These are phyloP conservation scores for Panagrolaimus sp. DNA, from an alignment of 1,140 invertebrate species.

Conservation along the genomic window DNA sequence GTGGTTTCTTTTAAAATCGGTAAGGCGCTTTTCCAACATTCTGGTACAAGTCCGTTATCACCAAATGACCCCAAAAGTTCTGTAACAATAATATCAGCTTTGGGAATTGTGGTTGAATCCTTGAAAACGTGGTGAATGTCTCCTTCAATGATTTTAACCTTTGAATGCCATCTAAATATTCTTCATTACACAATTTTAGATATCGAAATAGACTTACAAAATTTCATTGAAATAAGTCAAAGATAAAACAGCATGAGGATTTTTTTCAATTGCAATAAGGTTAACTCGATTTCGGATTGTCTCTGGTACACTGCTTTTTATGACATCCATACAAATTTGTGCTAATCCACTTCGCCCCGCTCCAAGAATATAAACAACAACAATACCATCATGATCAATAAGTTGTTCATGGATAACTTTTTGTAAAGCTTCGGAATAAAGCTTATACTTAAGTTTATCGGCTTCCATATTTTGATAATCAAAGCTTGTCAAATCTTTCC, in stretches of 20 bases:
- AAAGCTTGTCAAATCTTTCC: background rate
- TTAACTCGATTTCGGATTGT: background rate
- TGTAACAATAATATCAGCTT: slow-evolving; percentile 84
- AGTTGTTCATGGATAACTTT: background rate
- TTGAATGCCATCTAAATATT: background rate
- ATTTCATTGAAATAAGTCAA: background rate
- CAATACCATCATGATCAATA: background rate
- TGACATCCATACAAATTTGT: background rate
- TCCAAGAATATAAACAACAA: background rate
- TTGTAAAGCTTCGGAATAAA: background rate
- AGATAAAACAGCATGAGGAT: background rate
- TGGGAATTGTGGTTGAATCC: background rate
- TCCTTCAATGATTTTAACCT: background rate
- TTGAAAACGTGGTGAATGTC: background rate
- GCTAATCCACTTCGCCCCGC: background rate
- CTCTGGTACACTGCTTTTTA: background rate
- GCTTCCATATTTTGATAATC: background rate
- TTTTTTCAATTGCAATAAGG: slow-evolving; percentile 3
- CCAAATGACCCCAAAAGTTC: slow-evolving; percentile 94
- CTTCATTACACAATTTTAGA: background rate
- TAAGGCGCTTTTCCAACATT: slow-evolving; percentile 67
- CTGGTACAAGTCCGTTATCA: slow-evolving; percentile 95
- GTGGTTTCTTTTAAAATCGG: background rate
- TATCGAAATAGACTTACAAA: background rate
- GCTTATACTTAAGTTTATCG: background rate